phyloP scores from a whole-genome alignment of 2,888 invertebrate genomes.

The Cephus spinipes region DNA sequence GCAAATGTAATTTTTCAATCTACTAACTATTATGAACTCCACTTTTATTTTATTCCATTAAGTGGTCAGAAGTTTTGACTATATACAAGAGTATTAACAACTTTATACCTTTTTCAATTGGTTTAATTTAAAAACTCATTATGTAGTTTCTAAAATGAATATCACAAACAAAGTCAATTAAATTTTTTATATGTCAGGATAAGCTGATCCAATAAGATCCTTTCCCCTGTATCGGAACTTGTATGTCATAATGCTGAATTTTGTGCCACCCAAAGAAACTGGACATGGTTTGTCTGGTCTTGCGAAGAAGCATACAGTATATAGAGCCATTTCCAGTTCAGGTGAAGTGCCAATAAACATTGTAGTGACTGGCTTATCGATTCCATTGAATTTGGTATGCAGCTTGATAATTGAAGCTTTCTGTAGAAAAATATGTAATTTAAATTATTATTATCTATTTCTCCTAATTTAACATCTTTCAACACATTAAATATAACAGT shows the following conservation, averaged over 20 bases:
- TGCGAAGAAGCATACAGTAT: constrained; percentile 86
- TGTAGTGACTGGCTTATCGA: constrained; percentile 81
- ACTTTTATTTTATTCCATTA: no score
- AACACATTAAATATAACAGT: constrained; percentile 1
- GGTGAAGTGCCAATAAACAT: constrained; percentile 90
- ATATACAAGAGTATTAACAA: no score
- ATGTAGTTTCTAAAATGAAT: no score
- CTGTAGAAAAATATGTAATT: constrained; percentile 68
- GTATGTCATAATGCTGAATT: constrained; percentile 80
- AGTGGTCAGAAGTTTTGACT: no score
- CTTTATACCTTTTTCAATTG: no score
- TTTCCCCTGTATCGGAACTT: constrained; percentile 81
- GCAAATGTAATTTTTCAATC: no score
- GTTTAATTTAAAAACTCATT: no score
- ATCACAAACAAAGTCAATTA: no score
- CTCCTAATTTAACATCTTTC: neutral
- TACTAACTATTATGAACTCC: no score
- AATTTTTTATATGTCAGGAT: constrained; percentile 76
- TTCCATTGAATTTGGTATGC: constrained; percentile 77
- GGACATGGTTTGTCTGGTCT: constrained; percentile 82
- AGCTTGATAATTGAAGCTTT: constrained; percentile 82
- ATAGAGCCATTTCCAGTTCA: constrained; percentile 90
- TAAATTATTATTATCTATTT: no score
- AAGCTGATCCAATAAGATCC: constrained; percentile 84
- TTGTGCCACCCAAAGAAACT: constrained; percentile 77